Conservation (phyloP, 2,888 invertebrate genomes). For the Lepetodrilus schrolli region DNA sequence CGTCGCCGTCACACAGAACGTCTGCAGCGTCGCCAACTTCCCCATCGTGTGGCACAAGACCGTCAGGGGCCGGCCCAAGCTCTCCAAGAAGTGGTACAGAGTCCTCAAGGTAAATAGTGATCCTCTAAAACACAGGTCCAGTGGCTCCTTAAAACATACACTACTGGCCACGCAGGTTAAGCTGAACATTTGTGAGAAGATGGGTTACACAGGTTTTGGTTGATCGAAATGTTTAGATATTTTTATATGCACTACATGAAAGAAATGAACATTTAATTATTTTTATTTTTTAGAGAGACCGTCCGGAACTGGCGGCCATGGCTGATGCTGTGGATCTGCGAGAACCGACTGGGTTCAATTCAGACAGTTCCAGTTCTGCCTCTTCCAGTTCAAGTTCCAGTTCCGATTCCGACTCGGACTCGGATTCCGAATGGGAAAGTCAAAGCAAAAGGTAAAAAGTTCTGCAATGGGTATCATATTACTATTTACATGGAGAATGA, state of each 20-base stretch:
- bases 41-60: conserved; percentile 99
- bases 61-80: conserved; percentile 90
- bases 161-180: too few species aligned
- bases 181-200: too few species aligned
- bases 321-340: conserved; percentile 86
- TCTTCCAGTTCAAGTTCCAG: conserved; percentile 84
- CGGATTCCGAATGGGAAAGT: conserved; percentile 47
- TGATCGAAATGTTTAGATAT: too few species aligned
- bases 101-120: conserved; percentile 77
- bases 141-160: too few species aligned
- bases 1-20: conserved; percentile 98
- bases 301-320: conserved; percentile 73
- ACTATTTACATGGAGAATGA: too few species aligned
- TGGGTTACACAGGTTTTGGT: too few species aligned
- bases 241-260: too few species aligned
- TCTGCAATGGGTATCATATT: too few species aligned
- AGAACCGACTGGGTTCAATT: conserved; percentile 91
- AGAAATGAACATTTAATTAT: too few species aligned
- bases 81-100: conserved; percentile 92
- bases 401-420: conserved; percentile 42
- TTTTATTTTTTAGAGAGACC: conserved; percentile 59
- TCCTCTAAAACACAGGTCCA: too few species aligned
- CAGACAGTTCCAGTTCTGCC: conserved; percentile 91
- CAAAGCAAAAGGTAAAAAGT: conserved; percentile 34
- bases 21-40: conserved; percentile 91